A percentile compares a stretch with the other conserved stretches of the same genome.
Conservation (phyloP, 1,140 invertebrate species). For the Eriocheir sinensis region DNA sequence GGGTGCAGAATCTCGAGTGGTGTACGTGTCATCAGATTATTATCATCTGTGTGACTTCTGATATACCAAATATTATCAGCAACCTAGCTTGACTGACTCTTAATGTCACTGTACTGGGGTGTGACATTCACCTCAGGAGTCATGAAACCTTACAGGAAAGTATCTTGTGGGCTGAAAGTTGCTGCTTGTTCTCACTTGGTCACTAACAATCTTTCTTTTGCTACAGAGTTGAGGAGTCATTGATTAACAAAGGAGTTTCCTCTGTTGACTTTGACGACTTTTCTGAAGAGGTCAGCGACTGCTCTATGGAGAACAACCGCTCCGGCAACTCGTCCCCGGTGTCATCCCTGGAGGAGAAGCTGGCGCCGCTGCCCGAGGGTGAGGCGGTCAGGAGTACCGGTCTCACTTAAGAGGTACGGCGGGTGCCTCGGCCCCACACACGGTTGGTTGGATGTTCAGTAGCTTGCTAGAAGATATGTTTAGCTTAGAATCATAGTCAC, state of each 20-base stretch:
- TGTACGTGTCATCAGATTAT: too few relatives aligned
- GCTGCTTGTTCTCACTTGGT: too few relatives aligned
- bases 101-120: too few relatives aligned
- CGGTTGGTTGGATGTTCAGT: neutral
- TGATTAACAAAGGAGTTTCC: conserved; percentile 25
- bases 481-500: neutral
- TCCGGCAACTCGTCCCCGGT: conserved; percentile 62
- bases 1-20: too few relatives aligned
- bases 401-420: conserved; percentile 49
- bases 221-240: conserved; percentile 48
- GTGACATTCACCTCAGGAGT: too few relatives aligned
- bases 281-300: conserved; percentile 73
- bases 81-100: too few relatives aligned
- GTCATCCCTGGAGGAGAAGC: conserved; percentile 69
- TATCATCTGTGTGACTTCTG: too few relatives aligned
- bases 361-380: conserved; percentile 40
- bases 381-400: neutral
- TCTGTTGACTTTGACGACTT: conserved; percentile 72
- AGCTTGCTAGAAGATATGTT: neutral
- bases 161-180: too few relatives aligned
- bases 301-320: conserved; percentile 78
- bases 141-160: too few relatives aligned
- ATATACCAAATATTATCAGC: too few relatives aligned
- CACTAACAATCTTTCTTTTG: neutral
- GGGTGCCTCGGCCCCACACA: neutral